Conservation (phyloP, 2,797 vertebrate species). For the Argentina silus region DNA sequence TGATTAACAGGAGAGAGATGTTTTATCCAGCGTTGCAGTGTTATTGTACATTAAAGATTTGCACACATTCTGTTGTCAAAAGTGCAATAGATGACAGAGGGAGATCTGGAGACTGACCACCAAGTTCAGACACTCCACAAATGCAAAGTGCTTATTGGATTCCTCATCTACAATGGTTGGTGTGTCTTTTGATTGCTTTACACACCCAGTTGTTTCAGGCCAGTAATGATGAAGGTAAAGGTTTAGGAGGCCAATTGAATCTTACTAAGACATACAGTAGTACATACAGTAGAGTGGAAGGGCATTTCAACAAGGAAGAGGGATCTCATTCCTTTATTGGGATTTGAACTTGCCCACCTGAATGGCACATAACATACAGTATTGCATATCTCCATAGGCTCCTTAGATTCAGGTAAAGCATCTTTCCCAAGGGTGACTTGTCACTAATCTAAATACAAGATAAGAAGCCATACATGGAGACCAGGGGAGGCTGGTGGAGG, state of each 20-base stretch:
- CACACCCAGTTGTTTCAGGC: background rate
- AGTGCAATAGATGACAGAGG: constrained; percentile 17
- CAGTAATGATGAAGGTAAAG: background rate
- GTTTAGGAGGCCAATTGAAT: background rate
- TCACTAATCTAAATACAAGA: background rate
- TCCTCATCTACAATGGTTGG: background rate
- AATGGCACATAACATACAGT: background rate
- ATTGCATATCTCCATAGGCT: constrained; percentile 3
- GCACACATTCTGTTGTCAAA: constrained; percentile 26
- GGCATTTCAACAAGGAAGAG: background rate
- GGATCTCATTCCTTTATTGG: background rate
- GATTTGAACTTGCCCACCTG: background rate
- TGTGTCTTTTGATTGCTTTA: background rate
- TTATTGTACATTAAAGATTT: background rate
- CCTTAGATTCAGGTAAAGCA: background rate
- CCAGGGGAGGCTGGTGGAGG: too few species aligned
- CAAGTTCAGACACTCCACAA: background rate
- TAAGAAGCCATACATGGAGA: too few species aligned
- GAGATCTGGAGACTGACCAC: background rate
- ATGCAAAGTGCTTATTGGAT: background rate
- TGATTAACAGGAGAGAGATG: too few species aligned
- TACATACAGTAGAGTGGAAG: background rate
- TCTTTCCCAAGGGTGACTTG: background rate
- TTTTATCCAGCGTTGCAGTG: background rate
- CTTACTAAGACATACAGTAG: background rate